Evolutionary conservation across 2,888 invertebrate species (phyloP).

Genomic region (Craniophora ligustri): DNA sequence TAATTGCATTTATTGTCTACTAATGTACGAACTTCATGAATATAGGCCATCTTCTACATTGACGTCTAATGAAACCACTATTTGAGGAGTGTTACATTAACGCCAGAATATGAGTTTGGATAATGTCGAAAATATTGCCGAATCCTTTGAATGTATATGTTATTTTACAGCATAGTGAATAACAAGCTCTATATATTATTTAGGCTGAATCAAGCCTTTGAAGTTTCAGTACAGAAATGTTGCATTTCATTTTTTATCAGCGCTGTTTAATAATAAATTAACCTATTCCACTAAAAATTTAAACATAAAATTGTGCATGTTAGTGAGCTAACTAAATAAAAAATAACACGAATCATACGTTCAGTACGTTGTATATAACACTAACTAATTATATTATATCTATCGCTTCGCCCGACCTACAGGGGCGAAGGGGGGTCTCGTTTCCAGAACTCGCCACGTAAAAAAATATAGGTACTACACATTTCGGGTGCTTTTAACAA

Average conservation of each 20-base stretch:
- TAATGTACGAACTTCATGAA: neutral
- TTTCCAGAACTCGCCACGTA: slow-evolving; percentile 71
- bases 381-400: slow-evolving; percentile 48
- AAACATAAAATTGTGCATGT: slow-evolving; percentile 51
- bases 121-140: neutral
- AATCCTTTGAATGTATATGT: neutral
- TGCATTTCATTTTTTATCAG: too few relatives aligned
- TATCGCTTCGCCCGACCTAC: slow-evolving; percentile 28
- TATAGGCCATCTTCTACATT: neutral
- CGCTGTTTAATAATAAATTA: neutral
- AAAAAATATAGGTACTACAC: slow-evolving; percentile 63
- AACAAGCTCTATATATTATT: neutral
- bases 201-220: slow-evolving; percentile 10
- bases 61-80: neutral
- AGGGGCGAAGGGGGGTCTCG: slow-evolving; percentile 15
- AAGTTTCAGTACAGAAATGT: slow-evolving; percentile 7
- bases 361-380: slow-evolving; percentile 44
- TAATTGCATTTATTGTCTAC: slow-evolving; percentile 24
- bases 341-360: slow-evolving; percentile 35
- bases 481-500: slow-evolving; percentile 68
- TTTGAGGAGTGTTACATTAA: neutral
- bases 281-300: slow-evolving; percentile 11
- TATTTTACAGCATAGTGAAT: neutral
- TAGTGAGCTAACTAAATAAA: slow-evolving; percentile 38
- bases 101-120: too few relatives aligned